A percentile compares a stretch with the other conserved stretches of the same genome.
phyloP scores from a whole-genome alignment of 1,140 invertebrate species.

The Drosophila fuyamai region DNA sequence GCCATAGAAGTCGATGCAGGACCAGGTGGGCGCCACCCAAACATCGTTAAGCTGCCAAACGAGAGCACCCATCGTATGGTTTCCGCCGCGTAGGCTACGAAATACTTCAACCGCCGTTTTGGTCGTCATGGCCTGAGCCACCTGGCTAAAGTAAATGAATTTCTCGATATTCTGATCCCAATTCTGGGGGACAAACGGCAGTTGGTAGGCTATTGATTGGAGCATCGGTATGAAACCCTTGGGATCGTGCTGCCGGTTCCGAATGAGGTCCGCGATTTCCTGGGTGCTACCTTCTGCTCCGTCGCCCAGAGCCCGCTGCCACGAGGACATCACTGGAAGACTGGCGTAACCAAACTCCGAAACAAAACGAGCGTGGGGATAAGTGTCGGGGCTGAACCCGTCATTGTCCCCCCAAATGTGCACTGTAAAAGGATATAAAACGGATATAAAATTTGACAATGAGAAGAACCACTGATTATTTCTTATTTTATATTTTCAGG shows the following conservation, averaged over 20 bases:
- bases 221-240: constrained; percentile 88
- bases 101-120: constrained; percentile 96
- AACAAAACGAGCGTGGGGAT: constrained; percentile 93
- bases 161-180: constrained; percentile 86
- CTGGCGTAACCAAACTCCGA: constrained; percentile 98
- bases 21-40: constrained; percentile 99
- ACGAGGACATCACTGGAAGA: constrained; percentile 88
- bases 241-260: constrained; percentile 93
- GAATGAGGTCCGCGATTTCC: constrained; percentile 89
- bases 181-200: constrained; percentile 86
- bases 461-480: too few species aligned
- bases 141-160: constrained; percentile 91
- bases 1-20: constrained; percentile 90
- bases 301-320: constrained; percentile 86
- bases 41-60: constrained; percentile 99
- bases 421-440: constrained; percentile 85
- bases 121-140: constrained; percentile 94
- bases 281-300: constrained; percentile 44
- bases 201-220: constrained; percentile 87
- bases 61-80: constrained; percentile 96
- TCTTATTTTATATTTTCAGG: too few species aligned
- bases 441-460: too few species aligned
- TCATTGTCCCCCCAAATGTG: constrained; percentile 95
- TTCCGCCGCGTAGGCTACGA: constrained; percentile 89
- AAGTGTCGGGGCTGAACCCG: constrained; percentile 90